Evolutionary conservation across 1,140 invertebrate genomes (phyloP).

Genomic region (Trigoniulus corallinus): DNA sequence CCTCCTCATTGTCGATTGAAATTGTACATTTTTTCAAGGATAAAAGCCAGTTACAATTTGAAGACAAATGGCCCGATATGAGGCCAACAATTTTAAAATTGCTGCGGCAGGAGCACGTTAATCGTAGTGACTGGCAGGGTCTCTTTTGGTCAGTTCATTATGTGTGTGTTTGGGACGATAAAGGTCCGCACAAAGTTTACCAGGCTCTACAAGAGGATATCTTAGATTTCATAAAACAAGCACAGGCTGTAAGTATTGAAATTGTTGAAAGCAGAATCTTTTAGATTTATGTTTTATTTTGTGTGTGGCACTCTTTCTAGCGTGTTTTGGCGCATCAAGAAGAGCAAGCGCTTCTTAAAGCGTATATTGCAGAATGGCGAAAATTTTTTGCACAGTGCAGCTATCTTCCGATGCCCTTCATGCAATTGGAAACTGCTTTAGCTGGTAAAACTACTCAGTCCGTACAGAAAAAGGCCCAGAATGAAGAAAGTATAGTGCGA

Average conservation of each 20-base stretch:
- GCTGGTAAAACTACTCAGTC: conserved; percentile 38
- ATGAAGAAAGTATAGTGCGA: conserved; percentile 76
- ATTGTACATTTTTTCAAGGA: too few relatives aligned
- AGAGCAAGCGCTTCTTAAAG: conserved; percentile 84
- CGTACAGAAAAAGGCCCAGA: conserved; percentile 50
- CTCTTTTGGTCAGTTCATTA: conserved; percentile 85
- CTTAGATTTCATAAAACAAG: conserved; percentile 83
- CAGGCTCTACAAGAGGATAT: conserved; percentile 83
- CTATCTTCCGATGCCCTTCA: conserved; percentile 90
- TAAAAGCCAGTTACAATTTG: conserved; percentile 47
- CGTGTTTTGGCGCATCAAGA: conserved; percentile 76
- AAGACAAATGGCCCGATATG: conserved; percentile 91
- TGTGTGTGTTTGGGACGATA: conserved; percentile 92
- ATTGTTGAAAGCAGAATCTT: conserved; percentile 2
- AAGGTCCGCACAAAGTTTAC: conserved; percentile 71
- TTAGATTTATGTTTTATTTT: not conserved
- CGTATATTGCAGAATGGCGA: conserved; percentile 91
- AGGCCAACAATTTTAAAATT: conserved; percentile 81
- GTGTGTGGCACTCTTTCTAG: conserved; percentile 23
- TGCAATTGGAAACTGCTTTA: conserved; percentile 70
- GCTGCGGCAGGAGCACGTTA: conserved; percentile 78
- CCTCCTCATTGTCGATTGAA: too few relatives aligned
- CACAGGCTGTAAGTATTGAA: conserved; percentile 45
- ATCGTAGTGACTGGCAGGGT: conserved; percentile 92
- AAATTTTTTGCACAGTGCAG: conserved; percentile 96